phyloP scores from a whole-genome alignment of 1,140 invertebrate species.

The Octopus sinensis region DNA sequence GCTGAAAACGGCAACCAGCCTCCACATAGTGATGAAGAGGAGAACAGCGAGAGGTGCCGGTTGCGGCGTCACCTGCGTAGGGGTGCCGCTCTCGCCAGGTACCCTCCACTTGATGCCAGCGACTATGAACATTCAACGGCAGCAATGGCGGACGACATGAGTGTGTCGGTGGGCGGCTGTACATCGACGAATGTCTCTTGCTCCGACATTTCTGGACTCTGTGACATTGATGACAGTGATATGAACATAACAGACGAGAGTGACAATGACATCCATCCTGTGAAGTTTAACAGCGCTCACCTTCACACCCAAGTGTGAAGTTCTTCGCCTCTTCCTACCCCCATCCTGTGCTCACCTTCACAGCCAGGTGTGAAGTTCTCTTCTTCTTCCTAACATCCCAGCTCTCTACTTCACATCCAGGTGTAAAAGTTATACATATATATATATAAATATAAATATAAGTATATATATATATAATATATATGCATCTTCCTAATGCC shows the following conservation, averaged over 20 bases:
- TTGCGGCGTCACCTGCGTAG: constrained; percentile 58
- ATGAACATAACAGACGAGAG: constrained; percentile 43
- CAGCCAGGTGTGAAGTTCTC: too few species aligned
- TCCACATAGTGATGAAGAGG: constrained; percentile 54
- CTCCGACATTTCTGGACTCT: constrained; percentile 78
- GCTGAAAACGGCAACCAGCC: constrained; percentile 32
- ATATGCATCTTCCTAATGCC: too few species aligned
- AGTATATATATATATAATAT: too few species aligned
- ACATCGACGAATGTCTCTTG: constrained; percentile 65
- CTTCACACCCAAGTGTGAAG: constrained; percentile 37
- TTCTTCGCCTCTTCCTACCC: not conserved
- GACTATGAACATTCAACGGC: constrained; percentile 35
- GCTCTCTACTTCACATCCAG: too few species aligned
- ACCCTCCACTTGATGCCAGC: constrained; percentile 28
- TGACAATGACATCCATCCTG: constrained; percentile 27
- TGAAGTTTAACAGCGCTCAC: constrained; percentile 21
- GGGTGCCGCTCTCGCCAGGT: constrained; percentile 30
- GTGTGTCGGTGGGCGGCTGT: constrained; percentile 67
- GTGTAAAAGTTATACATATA: too few species aligned
- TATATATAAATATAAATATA: too few species aligned
- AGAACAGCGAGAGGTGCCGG: constrained; percentile 68
- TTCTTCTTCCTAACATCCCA: too few species aligned
- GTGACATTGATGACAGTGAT: constrained; percentile 81
- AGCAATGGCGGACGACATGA: constrained; percentile 67
- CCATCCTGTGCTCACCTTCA: too few species aligned